Base-by-base conservation (phyloP, 2,888 invertebrate genomes). In the Synanthedon andrenaeformis region DNA sequence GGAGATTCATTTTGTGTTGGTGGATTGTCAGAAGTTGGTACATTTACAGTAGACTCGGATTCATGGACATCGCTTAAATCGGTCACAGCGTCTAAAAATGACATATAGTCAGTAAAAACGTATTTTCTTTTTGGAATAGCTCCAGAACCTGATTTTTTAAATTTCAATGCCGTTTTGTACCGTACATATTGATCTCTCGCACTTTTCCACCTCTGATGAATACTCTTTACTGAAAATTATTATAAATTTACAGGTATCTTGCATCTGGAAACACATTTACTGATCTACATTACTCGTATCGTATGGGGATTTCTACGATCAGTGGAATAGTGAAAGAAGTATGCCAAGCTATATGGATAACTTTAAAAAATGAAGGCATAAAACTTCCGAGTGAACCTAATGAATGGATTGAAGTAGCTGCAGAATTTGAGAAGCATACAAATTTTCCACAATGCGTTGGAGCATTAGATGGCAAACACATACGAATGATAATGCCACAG, bases 401-500 rank as follows among this genome's bases (percentile, higher is more conserved):
- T 56, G 59, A 57, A 55, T 61, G 59, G 62, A 52, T 52, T 55
- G 57, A 61, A 57, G 59, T 60, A 57, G 55, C 60, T 42, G 53
- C 49, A 54, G 53, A 52, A 56, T 62, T 59, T 62, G 53, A 57
- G 56, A 55, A 57, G 53, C 55, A 57, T 51, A 53, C 62, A 53
- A 58, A 60, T 41, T 60, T 62, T 59, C 60, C 62, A 50, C 54
- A 62, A 59, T 59, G 58, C 56, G 52, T 62, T 42, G 59, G 62
- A 51, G 59, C 61, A 49, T 53, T 63, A 52, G 61, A 62, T 56
- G 61, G 59, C 41, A 63, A 63, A 56, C 60, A 63, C 57, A 57
- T 62, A 53, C 53, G n/a, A n/a, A n/a, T n/a, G n/a, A n/a, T n/a
- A n/a, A n/a, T 61, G 54, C 62, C 63, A 54, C 52, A 56, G 52